Conservation (phyloP, 2,113 vertebrate species). For the Seriola dumerili region DNA sequence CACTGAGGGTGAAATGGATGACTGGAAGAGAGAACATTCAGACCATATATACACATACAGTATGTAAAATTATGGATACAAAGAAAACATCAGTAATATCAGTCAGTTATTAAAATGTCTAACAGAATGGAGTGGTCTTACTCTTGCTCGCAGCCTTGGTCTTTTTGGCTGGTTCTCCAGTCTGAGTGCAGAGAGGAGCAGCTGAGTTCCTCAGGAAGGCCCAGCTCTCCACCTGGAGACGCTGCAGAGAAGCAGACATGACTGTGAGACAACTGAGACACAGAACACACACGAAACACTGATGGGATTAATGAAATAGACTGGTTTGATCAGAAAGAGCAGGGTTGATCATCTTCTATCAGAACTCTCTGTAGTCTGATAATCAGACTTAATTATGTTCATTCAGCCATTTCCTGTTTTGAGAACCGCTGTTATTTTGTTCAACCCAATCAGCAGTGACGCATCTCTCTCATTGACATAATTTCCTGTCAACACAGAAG, state of each 20-base stretch:
- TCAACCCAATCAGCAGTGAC: too few species aligned
- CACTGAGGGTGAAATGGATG: neutral
- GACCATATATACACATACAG: neutral
- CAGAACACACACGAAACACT: neutral
- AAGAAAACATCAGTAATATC: neutral
- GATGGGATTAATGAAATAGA: too few species aligned
- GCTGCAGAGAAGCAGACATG: constrained; percentile 62
- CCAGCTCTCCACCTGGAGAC: constrained; percentile 73
- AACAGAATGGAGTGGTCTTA: constrained; percentile 58
- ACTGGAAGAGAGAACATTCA: neutral
- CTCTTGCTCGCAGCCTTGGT: constrained; percentile 75
- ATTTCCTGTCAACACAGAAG: too few species aligned
- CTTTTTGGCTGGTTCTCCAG: constrained; percentile 71
- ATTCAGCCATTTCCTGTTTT: too few species aligned
- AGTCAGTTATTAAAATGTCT: neutral
- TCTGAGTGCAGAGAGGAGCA: constrained; percentile 76
- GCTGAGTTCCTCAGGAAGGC: constrained; percentile 66
- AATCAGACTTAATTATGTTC: too few species aligned
- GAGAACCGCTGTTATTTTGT: too few species aligned
- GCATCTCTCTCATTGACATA: too few species aligned
- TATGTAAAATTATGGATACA: neutral
- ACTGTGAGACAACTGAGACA: neutral
- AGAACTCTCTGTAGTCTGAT: too few species aligned
- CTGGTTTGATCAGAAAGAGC: too few species aligned
- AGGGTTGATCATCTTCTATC: too few species aligned